These are phyloP conservation scores for Ispidina picta DNA, from an alignment of 2,797 vertebrate species.

Conservation along the genomic window DNA sequence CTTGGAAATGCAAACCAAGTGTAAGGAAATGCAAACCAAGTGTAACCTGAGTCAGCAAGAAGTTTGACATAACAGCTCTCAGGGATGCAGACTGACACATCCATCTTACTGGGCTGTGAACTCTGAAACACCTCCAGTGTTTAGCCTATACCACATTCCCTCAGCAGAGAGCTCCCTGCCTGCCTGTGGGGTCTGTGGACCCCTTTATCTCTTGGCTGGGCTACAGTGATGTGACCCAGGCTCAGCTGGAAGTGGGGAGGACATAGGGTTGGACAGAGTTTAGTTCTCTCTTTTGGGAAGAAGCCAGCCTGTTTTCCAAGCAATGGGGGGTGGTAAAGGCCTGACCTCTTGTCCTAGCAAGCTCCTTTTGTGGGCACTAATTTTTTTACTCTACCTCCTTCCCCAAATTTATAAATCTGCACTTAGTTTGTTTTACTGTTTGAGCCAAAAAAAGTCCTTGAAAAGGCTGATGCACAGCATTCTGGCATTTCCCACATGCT, in stretches of 20 bases:
- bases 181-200: background rate
- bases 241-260: background rate
- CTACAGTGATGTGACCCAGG: background rate
- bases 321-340: background rate
- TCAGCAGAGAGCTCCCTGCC: background rate
- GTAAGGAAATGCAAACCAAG: constrained; percentile 60
- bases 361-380: constrained; percentile 52
- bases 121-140: background rate
- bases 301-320: background rate
- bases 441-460: background rate
- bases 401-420: background rate
- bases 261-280: constrained; percentile 31
- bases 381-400: background rate
- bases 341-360: background rate
- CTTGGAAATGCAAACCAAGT: constrained; percentile 56
- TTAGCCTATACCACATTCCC: background rate
- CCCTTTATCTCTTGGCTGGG: constrained; percentile 19
- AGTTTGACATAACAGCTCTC: constrained; percentile 19
- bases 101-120: constrained; percentile 47
- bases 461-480: background rate
- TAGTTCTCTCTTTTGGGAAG: constrained; percentile 10
- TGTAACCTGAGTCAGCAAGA: constrained; percentile 68
- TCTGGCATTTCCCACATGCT: background rate
- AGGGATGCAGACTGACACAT: constrained; percentile 22
- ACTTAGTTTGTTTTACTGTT: background rate